phyloP scores from a whole-genome alignment of 2,113 vertebrate genomes.

The Abramis brama region DNA sequence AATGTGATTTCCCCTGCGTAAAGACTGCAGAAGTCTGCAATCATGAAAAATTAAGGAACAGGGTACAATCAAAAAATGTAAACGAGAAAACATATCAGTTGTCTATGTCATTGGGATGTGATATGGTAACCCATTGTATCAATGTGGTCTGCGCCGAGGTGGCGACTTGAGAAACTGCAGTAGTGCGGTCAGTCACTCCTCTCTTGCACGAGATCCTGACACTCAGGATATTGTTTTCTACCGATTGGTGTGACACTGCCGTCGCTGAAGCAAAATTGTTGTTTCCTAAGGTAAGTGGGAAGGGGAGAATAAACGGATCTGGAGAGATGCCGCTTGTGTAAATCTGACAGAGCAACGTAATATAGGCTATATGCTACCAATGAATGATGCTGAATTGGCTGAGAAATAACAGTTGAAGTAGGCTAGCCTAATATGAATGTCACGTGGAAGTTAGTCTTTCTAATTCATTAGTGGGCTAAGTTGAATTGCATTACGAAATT shows the following conservation, averaged over 20 bases:
- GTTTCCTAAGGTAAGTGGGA: slow-evolving; percentile 15
- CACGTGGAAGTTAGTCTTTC: background rate
- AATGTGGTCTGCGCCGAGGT: slow-evolving; percentile 6
- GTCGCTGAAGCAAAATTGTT: background rate
- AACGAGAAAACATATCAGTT: background rate
- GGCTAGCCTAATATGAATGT: background rate
- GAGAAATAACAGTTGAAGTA: background rate
- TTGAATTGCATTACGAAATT: background rate
- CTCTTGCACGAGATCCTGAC: background rate
- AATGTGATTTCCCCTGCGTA: background rate
- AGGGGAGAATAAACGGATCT: background rate
- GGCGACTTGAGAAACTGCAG: slow-evolving; percentile 19
- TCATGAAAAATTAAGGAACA: background rate
- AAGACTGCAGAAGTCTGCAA: background rate
- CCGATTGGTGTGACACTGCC: background rate
- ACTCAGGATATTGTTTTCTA: background rate
- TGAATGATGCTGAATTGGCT: background rate
- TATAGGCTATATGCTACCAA: too few relatives aligned
- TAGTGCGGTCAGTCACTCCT: background rate
- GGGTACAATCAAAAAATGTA: background rate
- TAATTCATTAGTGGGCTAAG: background rate
- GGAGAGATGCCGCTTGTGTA: background rate
- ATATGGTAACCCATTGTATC: background rate
- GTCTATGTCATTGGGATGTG: background rate
- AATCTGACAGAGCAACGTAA: background rate